phyloP scores from a whole-genome alignment of 2,888 invertebrate species.

The Drosophila ochracea region DNA sequence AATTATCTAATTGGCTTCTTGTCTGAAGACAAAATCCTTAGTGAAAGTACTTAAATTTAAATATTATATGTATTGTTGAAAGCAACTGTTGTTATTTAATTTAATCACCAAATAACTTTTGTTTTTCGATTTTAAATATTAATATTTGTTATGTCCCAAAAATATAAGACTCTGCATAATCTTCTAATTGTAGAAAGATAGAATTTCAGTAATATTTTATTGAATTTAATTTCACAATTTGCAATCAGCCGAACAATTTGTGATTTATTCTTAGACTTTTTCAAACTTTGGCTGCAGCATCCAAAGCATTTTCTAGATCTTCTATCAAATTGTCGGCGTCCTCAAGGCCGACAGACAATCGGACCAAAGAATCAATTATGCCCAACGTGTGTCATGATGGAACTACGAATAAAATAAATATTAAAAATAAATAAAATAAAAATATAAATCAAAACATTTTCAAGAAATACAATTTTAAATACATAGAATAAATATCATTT shows the following conservation, averaged over 20 bases:
- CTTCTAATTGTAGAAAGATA: too few species aligned
- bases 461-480: not conserved
- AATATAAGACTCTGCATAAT: too few species aligned
- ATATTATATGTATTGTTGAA: not conserved
- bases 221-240: not conserved
- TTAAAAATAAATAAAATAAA: conserved; percentile 37
- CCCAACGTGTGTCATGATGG: conserved; percentile 97
- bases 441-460: not conserved
- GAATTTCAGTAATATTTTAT: not conserved
- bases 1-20: conserved; percentile 69
- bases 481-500: not conserved
- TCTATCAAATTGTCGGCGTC: conserved; percentile 92
- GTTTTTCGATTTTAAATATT: not conserved
- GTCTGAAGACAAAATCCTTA: conserved; percentile 76
- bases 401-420: conserved; percentile 86
- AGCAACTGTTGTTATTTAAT: not conserved
- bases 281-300: conserved; percentile 82
- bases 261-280: not conserved
- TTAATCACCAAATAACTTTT: not conserved
- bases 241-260: not conserved
- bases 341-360: conserved; percentile 96
- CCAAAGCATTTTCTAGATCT: conserved; percentile 94
- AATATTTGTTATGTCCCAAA: not conserved
- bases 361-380: conserved; percentile 93
- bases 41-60: conserved; percentile 36